Evolutionary conservation across 2,888 invertebrate genomes (phyloP).

Genomic region (Nysson spinosus): DNA sequence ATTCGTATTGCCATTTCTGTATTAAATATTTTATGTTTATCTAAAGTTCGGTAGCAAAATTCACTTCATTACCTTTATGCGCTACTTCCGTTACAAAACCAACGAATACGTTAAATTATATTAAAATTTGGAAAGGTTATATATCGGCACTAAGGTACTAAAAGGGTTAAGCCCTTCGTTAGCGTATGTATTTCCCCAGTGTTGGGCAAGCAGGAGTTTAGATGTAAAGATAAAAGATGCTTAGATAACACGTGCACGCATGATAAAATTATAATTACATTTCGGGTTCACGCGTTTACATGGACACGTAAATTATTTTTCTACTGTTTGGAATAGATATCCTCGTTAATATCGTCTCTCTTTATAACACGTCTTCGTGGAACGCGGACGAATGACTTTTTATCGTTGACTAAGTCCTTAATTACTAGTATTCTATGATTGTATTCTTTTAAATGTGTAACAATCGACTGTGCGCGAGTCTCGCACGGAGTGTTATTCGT

Average conservation of each 20-base stretch:
- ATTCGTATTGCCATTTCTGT: too few species aligned
- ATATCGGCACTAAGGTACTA: too few species aligned
- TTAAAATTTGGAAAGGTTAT: too few species aligned
- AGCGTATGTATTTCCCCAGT: conserved; percentile 27
- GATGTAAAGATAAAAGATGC: background rate
- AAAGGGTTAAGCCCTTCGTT: conserved; percentile 1
- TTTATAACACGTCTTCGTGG: background rate
- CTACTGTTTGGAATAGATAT: conserved; percentile 29
- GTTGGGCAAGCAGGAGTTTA: conserved; percentile 43
- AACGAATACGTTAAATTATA: too few species aligned
- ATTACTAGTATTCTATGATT: background rate
- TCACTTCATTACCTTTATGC: too few species aligned
- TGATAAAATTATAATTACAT: background rate
- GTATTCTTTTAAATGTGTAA: background rate
- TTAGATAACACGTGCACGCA: background rate
- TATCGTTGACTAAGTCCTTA: background rate
- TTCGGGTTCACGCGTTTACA: background rate
- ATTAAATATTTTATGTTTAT: too few species aligned
- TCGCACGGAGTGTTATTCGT: too few species aligned
- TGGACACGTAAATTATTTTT: conserved; percentile 19
- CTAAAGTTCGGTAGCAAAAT: too few species aligned
- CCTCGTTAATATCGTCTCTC: background rate
- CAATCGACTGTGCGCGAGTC: background rate
- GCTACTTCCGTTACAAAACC: background rate
- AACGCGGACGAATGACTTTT: background rate